Base-by-base conservation (phyloP, 2,888 invertebrate species). In the Tenthredo distinguenda region DNA sequence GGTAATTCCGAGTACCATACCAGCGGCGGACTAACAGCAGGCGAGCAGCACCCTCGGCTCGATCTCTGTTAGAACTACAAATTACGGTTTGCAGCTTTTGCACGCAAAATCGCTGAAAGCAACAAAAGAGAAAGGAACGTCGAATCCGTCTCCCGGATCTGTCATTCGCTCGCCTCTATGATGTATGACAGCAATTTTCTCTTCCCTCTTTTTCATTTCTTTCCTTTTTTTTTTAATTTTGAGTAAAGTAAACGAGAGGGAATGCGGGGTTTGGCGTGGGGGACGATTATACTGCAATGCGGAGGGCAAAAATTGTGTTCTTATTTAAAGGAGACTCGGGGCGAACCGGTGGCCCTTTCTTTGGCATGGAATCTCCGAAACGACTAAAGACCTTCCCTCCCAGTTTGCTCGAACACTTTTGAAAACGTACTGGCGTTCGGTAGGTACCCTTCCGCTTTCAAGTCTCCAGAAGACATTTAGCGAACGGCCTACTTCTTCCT, bases 401-500 rank as follows among this genome's bases (percentile, higher is more conserved):
- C 74, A 47, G 40, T 40, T 74, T 74, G 26, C 43, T 43, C 34
- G 31, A 68, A 68, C 37, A 68, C 47, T 47, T 83, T 50, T 68
- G 43, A 26, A 50, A 50, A 68, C 65, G 40, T 47, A 62, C 62
- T 47, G 40, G 37, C 18, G 10, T 62, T 47, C 79, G 31, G 15
- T 68, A 26, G 26, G 26, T 26, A 68, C 68, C 68, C 68, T 68
- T 34, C 68, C 68, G 21, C 81, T 34, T 26, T 62, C n/a, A 6
- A 84, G 71, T 34, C 58, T 84, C 55, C 21, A 84, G 72, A 84
- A 84, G 84, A 84, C 40, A 76, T 72, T 84, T 76, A 76, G 62
- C 84, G 74, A 50, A 68, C 84, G 84, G 81, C 84, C 85, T 74
- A 86, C 85, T 85, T 86, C 85, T 85, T 86, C 76, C 85, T 85